phyloP scores from a whole-genome alignment of 2,797 vertebrate species.

The Gymnoscopelus braueri region DNA sequence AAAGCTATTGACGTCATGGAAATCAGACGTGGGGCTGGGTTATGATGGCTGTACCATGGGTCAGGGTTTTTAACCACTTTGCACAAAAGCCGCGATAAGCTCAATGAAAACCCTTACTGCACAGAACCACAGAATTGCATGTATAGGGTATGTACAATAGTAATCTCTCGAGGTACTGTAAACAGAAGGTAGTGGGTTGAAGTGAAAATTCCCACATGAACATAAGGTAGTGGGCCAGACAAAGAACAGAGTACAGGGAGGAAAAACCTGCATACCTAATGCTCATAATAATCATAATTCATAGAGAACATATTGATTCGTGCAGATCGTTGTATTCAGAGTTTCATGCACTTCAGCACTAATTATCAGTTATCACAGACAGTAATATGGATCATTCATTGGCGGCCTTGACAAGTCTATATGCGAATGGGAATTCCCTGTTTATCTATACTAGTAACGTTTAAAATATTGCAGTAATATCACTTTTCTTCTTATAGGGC shows the following conservation, averaged over 20 bases:
- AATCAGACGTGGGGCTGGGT: not conserved
- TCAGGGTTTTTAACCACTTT: not conserved
- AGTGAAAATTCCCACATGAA: no score
- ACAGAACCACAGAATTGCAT: not conserved
- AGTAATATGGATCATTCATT: no score
- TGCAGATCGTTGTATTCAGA: no score
- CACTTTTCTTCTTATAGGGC: slow-evolving; percentile 11
- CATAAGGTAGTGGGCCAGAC: no score
- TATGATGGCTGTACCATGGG: not conserved
- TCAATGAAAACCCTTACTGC: not conserved
- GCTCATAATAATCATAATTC: no score
- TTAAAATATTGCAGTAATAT: not conserved
- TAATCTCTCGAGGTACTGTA: slow-evolving; percentile 11
- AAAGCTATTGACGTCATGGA: slow-evolving; percentile 16
- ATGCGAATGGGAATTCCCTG: slow-evolving; percentile 13
- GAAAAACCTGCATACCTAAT: no score
- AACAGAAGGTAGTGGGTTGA: no score
- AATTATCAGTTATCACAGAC: no score
- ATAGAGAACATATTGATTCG: no score
- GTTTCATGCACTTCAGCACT: no score
- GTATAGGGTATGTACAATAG: slow-evolving; percentile 1
- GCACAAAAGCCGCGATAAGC: not conserved
- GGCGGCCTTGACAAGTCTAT: no score
- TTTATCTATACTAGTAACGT: slow-evolving; percentile 9
- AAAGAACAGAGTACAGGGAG: no score